phyloP scores from a whole-genome alignment of 53 echinoderm and acorn worm genomes.

The Antedon mediterranea region DNA sequence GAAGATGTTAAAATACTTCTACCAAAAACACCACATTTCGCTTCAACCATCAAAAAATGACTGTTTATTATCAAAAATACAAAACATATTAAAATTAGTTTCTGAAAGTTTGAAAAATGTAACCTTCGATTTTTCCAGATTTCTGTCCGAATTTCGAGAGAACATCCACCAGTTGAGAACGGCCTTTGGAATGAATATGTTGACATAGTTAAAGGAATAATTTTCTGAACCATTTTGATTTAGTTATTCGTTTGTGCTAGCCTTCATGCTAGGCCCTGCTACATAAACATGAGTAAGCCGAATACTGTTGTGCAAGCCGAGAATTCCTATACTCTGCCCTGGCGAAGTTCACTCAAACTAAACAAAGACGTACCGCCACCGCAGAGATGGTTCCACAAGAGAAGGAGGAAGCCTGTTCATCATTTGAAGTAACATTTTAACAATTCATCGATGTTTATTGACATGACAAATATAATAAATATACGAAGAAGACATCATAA shows the following conservation, averaged over 20 bases:
- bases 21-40: neutral
- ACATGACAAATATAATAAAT: neutral
- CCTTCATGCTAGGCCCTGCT: neutral
- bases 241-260: neutral
- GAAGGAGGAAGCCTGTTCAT: too few relatives aligned
- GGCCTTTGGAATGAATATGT: neutral
- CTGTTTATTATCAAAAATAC: neutral
- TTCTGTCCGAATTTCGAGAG: neutral
- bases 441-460: neutral
- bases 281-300: neutral
- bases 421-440: neutral
- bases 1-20: neutral
- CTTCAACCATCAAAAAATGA: neutral
- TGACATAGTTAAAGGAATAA: neutral
- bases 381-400: neutral
- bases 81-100: neutral
- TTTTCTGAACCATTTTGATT: neutral
- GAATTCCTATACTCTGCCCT: neutral
- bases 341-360: neutral
- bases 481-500: neutral
- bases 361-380: neutral
- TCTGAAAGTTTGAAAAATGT: neutral
- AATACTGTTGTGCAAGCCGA: neutral
- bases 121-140: neutral
- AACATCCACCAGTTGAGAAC: neutral